These are phyloP conservation scores for Pogonus chalceus DNA, from an alignment of 1,140 invertebrate genomes.

Conservation along the genomic window DNA sequence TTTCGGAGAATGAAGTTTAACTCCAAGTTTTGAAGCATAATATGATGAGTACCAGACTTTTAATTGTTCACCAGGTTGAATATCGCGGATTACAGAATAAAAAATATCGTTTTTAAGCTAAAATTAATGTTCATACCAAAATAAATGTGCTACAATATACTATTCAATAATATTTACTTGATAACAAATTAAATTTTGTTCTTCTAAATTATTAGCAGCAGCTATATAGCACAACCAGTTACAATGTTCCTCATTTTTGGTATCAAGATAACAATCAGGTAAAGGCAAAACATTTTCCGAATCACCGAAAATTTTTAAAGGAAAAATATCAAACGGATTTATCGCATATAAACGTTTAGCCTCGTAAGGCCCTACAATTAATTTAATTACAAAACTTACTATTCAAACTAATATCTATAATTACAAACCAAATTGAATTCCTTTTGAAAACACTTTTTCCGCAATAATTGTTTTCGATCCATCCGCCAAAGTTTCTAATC, in stretches of 20 bases:
- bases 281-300: slow-evolving; percentile 24
- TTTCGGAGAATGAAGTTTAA: slow-evolving; percentile 10
- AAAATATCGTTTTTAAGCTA: slow-evolving; percentile 44
- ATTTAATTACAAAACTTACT: no score
- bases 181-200: slow-evolving; percentile 56
- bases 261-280: slow-evolving; percentile 41
- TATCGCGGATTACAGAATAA: slow-evolving; percentile 45
- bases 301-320: slow-evolving; percentile 28
- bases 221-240: slow-evolving; percentile 57
- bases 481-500: slow-evolving; percentile 25
- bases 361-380: no score
- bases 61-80: slow-evolving; percentile 43
- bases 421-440: slow-evolving; percentile 30
- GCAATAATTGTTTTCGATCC: slow-evolving; percentile 19
- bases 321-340: slow-evolving; percentile 25
- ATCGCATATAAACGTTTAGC: slow-evolving; percentile 26
- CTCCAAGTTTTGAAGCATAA: slow-evolving; percentile 28
- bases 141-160: neutral
- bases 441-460: slow-evolving; percentile 19
- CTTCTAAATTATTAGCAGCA: slow-evolving; percentile 34
- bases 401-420: no score
- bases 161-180: slow-evolving; percentile 35
- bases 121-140: slow-evolving; percentile 17
- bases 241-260: slow-evolving; percentile 41
- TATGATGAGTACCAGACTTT: slow-evolving; percentile 50